Percentiles rank a stretch among this genome's conserved stretches.
These are phyloP conservation scores for Rhopalosiphum nymphaeae DNA, from an alignment of 2,888 invertebrate genomes.

Conservation along the genomic window DNA sequence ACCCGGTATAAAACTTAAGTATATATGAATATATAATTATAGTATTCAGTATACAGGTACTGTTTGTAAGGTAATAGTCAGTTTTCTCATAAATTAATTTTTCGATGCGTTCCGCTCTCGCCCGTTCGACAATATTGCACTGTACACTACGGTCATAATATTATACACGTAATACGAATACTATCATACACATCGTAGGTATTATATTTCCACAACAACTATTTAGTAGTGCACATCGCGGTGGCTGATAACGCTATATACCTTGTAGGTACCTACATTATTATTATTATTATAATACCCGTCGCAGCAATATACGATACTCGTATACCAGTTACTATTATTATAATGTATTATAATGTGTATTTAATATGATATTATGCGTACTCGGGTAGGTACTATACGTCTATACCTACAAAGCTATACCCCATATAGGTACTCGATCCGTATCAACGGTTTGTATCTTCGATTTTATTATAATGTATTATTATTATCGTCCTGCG, in stretches of 20 bases:
- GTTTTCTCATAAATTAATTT: conserved; percentile 4
- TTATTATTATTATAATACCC: background rate
- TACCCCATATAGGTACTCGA: background rate
- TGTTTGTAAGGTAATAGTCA: background rate
- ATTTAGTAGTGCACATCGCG: background rate
- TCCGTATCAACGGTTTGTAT: background rate
- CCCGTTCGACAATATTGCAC: background rate
- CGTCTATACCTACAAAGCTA: background rate
- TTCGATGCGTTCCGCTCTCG: background rate
- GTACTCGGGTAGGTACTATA: background rate
- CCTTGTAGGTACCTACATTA: background rate
- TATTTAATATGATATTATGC: conserved; percentile 9
- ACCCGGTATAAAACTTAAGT: background rate
- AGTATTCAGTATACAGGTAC: background rate
- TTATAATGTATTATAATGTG: conserved; percentile 8
- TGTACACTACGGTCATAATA: background rate
- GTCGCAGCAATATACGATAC: background rate
- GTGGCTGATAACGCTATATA: background rate
- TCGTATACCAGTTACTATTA: background rate
- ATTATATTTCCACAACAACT: background rate
- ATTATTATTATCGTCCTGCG: background rate
- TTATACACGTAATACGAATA: background rate
- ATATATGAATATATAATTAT: background rate
- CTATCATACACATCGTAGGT: conserved; percentile 1
- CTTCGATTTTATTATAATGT: background rate